Conservation (phyloP, 1,140 invertebrate genomes). For the Heliconius hermathena region DNA sequence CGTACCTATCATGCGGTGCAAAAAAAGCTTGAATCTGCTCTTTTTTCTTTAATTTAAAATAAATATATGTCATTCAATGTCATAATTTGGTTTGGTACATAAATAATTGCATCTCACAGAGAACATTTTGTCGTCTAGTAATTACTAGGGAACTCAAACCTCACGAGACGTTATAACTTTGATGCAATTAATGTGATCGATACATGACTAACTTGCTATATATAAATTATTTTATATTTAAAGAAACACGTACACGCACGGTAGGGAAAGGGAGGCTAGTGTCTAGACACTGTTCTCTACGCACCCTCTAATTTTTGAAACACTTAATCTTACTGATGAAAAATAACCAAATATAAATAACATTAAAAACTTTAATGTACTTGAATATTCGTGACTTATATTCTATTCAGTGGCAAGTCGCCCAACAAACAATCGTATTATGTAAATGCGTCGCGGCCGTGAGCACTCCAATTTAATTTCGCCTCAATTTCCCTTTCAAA, state of each 20-base stretch:
- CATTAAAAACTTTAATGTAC: neutral
- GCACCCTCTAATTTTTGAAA: no score
- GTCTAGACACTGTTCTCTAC: no score
- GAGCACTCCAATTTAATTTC: slow-evolving; percentile 19
- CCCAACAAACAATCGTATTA: slow-evolving; percentile 15
- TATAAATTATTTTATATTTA: no score
- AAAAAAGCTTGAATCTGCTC: no score
- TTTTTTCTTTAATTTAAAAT: neutral
- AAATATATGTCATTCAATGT: neutral
- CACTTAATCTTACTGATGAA: no score
- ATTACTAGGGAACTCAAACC: neutral
- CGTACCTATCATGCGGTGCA: no score
- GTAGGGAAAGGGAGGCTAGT: no score
- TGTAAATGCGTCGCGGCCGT: neutral
- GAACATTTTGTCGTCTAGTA: neutral
- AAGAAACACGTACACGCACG: no score
- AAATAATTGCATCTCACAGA: neutral
- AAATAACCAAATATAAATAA: neutral
- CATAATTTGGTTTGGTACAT: neutral
- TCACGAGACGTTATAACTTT: neutral
- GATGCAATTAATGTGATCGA: slow-evolving; percentile 6
- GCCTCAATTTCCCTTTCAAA: slow-evolving; percentile 15
- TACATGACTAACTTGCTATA: neutral
- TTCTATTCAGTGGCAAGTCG: slow-evolving; percentile 8
- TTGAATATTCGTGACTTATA: slow-evolving; percentile 3